Evolutionary conservation across 2,797 vertebrate species (phyloP), one percentile per base, ranked within the genome.

Genomic region (Esox masquinongy): DNA sequence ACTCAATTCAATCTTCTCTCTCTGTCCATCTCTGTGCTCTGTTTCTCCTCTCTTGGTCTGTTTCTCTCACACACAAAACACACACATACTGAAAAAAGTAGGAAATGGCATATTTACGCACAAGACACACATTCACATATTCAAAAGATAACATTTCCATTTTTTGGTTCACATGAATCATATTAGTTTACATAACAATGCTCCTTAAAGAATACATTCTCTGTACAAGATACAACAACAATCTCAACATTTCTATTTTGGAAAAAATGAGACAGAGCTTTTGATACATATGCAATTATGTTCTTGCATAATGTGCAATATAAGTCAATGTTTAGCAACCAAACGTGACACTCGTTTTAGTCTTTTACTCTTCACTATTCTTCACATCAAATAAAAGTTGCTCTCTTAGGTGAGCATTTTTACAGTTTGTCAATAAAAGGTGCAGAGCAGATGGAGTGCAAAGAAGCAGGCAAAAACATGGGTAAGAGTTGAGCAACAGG

Each of bases 111-210:
- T 75, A 81, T 72, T 80, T 88, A 85, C 77, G 74, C 79, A 88
- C 82, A 72, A 84, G 80, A 91, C 77, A 79, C 70, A 80, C 85
- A 89, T 89, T 90, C 88, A 88, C 85, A 71, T 74, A 86, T 83
- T 80, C 74, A 84, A 86, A 81, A 79, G 63, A 49, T 68, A 73
- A 74, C 59, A 73, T 89, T 80, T 61, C 74, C 31, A 6, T 71
- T 56, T 78, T 80, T 82, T 79, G 77, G 77, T 83, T 77, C 77
- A 84, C 79, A 78, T 80, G 17, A 83, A 66, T 79, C 15, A 70
- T 84, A 84, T 77, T 74, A 85, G 74, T 84, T 76, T 70, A 86
- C 79, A 80, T 76, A 72, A 86, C 77, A 78, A 66, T 75, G 56
- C 71, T 85, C 75, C 77, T 79, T 29, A 77, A 79, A 80, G 74